Evolutionary conservation across 2,888 invertebrate genomes (phyloP).

Genomic region (Oxyteleia sp.): DNA sequence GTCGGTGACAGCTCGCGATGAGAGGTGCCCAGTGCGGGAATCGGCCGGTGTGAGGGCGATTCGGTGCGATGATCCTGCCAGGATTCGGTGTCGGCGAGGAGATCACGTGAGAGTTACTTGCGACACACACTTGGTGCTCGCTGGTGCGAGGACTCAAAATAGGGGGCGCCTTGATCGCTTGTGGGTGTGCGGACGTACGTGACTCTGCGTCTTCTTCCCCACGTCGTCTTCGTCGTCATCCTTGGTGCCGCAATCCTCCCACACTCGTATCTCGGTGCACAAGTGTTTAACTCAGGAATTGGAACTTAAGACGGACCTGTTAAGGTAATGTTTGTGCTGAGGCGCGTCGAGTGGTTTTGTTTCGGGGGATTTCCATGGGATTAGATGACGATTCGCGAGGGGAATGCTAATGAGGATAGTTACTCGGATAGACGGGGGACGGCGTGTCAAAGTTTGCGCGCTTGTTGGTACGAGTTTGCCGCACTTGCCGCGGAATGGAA

Average conservation of each 20-base stretch:
- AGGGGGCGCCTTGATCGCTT: neutral
- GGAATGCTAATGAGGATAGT: slow-evolving; percentile 35
- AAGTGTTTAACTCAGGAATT: slow-evolving; percentile 26
- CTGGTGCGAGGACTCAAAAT: slow-evolving; percentile 1
- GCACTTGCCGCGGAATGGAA: neutral
- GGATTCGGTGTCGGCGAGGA: slow-evolving; percentile 57
- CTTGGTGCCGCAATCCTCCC: slow-evolving; percentile 8
- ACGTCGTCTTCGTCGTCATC: neutral
- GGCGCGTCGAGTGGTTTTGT: slow-evolving; percentile 1
- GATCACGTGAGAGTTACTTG: slow-evolving; percentile 53
- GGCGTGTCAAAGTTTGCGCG: slow-evolving; percentile 37
- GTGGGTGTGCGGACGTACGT: neutral
- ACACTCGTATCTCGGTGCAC: slow-evolving; percentile 15
- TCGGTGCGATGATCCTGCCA: slow-evolving; percentile 52
- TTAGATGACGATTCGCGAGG: slow-evolving; percentile 33
- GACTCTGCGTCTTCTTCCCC: neutral
- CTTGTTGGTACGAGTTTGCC: neutral
- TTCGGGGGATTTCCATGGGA: slow-evolving; percentile 10
- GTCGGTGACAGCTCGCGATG: slow-evolving; percentile 36
- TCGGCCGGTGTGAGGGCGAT: slow-evolving; percentile 7
- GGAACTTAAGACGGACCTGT: slow-evolving; percentile 21
- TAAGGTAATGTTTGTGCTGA: slow-evolving; percentile 39
- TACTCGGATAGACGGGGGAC: neutral
- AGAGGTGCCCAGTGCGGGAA: slow-evolving; percentile 22
- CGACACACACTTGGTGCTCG: slow-evolving; percentile 10